Evolutionary conservation across 2,113 vertebrate species (phyloP), one percentile per base, ranked within the genome.

Genomic region (Hypocryptadius cinnamomeus): DNA sequence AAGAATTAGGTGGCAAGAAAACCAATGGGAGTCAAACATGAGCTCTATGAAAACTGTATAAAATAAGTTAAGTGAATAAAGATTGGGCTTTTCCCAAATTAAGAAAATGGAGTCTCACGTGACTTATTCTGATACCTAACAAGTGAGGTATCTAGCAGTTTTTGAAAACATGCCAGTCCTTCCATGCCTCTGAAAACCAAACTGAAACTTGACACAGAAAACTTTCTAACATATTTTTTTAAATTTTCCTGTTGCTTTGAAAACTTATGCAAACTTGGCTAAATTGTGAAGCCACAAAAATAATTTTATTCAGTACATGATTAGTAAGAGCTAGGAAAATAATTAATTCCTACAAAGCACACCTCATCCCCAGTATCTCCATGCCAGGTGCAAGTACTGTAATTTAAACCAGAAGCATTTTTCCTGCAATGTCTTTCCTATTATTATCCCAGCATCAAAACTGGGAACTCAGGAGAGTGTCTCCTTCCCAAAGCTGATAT

Each of bases 181-280:
- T 76, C 63, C 8, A 53, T 2, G 5, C 31, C 54, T 83, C 59
- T 73, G n/a, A 79, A 60, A 90, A 76, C 1, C 25, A 70, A 73
- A 51, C 16, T 66, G 24, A 78, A 91, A 85, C 37, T 71, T 9
- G 27, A 40, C 31, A 40, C 13, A 57, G 20, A 37, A 37, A 53
- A 22, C 4, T 13, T 30, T n/a, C 33, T 10, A 14, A 28, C 2
- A 1, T 40, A 10, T 27, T 20, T 37, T 54, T 31, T 1, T 0
- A 6, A 24, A 22, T 53, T n/a, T 53, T 53, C 20, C 37, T 40
- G 19, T 35, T 85, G 74, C 44, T 76, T 66, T 92, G 48, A 60
- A 60, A 79, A 64, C 6, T 64, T 50, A 44, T 0, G 3, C 22
- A 64, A 85, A 72, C 33, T 39, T 37, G 6, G 20, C 47, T 79